These are phyloP conservation scores for Dipodomys merriami DNA, from an alignment of 2,113 vertebrate species.

Conservation along the genomic window DNA sequence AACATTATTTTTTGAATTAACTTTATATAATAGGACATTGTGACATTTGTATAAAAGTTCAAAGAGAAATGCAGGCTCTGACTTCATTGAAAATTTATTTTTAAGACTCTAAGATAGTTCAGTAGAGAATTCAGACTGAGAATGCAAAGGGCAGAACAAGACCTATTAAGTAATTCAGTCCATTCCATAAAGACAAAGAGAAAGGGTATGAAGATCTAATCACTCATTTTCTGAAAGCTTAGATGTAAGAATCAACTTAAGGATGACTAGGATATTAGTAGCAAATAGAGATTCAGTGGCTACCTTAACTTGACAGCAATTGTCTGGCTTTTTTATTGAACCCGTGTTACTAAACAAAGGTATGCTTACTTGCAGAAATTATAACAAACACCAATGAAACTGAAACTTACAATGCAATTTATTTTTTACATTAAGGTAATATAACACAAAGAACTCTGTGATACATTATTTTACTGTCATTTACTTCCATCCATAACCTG, in stretches of 20 bases:
- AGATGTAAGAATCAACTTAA: slow-evolving; percentile 72
- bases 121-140: slow-evolving; percentile 67
- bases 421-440: slow-evolving; percentile 73
- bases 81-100: slow-evolving; percentile 78
- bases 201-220: slow-evolving; percentile 68
- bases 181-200: slow-evolving; percentile 59
- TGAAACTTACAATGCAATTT: slow-evolving; percentile 67
- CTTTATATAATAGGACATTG: slow-evolving; percentile 72
- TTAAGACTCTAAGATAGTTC: slow-evolving; percentile 71
- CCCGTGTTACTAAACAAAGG: slow-evolving; percentile 60
- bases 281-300: slow-evolving; percentile 67
- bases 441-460: slow-evolving; percentile 50
- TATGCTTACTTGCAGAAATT: slow-evolving; percentile 77
- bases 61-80: slow-evolving; percentile 72
- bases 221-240: slow-evolving; percentile 76
- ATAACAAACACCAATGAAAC: slow-evolving; percentile 62
- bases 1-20: slow-evolving; percentile 73
- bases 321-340: slow-evolving; percentile 67
- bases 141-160: slow-evolving; percentile 79
- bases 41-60: slow-evolving; percentile 79
- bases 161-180: slow-evolving; percentile 76
- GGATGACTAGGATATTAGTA: slow-evolving; percentile 55
- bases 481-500: slow-evolving; percentile 60
- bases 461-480: slow-evolving; percentile 73
- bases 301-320: slow-evolving; percentile 65